Evolutionary conservation across 2,797 vertebrate genomes (phyloP).

Genomic region (Argya squamiceps): DNA sequence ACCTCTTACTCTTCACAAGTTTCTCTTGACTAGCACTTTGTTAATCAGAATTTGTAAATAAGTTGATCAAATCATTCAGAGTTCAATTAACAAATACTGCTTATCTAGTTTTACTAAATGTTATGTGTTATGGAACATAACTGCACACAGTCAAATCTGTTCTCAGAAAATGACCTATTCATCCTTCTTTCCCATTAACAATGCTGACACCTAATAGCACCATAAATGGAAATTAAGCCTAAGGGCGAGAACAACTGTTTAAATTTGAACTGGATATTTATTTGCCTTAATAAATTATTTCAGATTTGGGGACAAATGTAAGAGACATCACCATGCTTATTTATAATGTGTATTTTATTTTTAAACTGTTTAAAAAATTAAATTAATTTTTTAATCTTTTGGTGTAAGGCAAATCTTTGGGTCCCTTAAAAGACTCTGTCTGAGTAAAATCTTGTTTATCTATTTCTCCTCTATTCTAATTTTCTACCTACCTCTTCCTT

Average conservation of each 20-base stretch:
- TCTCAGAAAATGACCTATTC: background rate
- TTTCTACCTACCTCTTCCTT: constrained; percentile 89
- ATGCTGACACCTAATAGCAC: background rate
- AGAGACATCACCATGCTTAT: background rate
- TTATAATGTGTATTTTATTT: background rate
- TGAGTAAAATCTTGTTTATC: background rate
- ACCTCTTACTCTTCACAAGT: background rate
- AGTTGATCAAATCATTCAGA: background rate
- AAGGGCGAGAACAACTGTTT: background rate
- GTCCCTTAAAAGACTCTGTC: background rate
- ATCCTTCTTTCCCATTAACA: background rate
- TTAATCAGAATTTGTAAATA: background rate
- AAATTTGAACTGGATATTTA: background rate
- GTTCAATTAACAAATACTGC: background rate
- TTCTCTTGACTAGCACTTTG: background rate
- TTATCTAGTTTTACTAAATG: background rate
- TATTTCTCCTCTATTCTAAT: background rate
- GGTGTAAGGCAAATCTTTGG: background rate
- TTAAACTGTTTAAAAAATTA: background rate
- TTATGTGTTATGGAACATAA: background rate
- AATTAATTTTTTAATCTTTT: background rate
- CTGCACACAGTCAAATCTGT: background rate
- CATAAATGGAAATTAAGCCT: background rate
- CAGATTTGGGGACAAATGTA: background rate
- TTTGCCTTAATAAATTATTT: background rate